Evolutionary conservation across 2,113 vertebrate species (phyloP), one percentile per base, ranked within the genome.

Genomic region (Raja brachyura): DNA sequence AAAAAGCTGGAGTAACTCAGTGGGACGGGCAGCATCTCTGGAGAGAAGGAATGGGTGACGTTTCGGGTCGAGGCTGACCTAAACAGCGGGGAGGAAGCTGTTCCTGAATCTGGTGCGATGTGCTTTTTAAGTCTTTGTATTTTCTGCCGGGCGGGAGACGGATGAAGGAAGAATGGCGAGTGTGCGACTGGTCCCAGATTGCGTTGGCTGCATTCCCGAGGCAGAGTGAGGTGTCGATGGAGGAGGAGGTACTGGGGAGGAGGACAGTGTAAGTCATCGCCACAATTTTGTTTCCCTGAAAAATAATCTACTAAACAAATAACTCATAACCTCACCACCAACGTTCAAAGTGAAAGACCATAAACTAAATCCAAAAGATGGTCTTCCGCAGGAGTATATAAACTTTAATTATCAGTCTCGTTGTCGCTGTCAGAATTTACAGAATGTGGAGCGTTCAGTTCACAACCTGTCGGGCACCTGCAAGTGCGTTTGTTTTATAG

Each of bases 381-480:
- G 56, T 31, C 63, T 5, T 6, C 11, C 63, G 5, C n/a, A n/a
- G 83, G n/a, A 11, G 31, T 63, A 63, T 31, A 88, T 18, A 88
- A 88, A 88, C 28, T 66, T 63, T 88, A 88, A 88, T 88, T 88
- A 88, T 20, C 56, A 66, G 83, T 59, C 14, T 16, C 28, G 63
- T 66, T 31, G n/a, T n/a, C 13, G 83, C 28, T 31, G 10, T 63
- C 63, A 31, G 13, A 88, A 88, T 31, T 59, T 86, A 61, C 8
- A 59, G 79, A 85, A 22, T 86, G 83, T 28, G 25, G 0, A 5
- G 79, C 83, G n/a, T 66, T 28, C 11, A 63, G 83, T 61, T 31
- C 63, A 88, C 83, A 88, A 31, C 22, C 83, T 63, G n/a, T 63
- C 9, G 22, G 48, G 66, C 90, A 92, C 90, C 66, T 92, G 90